Percentiles rank a stretch among this genome's conserved stretches.
These are phyloP conservation scores for Cynodonichthys magdalenae DNA, from an alignment of 2,797 vertebrate species.

Conservation along the genomic window DNA sequence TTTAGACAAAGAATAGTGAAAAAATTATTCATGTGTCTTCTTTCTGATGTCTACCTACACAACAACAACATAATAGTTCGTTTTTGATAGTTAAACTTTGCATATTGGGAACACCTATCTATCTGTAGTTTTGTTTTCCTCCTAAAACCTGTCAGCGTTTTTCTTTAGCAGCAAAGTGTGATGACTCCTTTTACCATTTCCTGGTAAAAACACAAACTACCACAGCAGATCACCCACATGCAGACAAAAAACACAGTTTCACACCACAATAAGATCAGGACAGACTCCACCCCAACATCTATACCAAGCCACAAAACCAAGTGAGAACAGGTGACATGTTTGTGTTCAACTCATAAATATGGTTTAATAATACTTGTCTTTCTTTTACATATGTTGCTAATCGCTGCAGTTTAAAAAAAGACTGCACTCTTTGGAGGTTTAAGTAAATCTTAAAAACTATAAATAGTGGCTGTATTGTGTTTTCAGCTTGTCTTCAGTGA, in stretches of 20 bases:
- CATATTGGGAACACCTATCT: conserved; percentile 18
- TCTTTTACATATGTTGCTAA: neutral
- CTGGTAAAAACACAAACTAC: conserved; percentile 43
- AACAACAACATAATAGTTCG: conserved; percentile 3
- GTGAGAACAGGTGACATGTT: conserved; percentile 17
- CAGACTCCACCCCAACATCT: neutral
- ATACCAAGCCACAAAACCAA: conserved; percentile 32
- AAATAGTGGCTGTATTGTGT: conserved; percentile 5
- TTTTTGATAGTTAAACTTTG: neutral
- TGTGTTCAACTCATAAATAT: neutral
- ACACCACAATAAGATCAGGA: neutral
- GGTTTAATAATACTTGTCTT: neutral
- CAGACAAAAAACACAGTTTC: conserved; percentile 7
- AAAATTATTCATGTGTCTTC: too few species aligned
- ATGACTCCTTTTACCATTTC: conserved; percentile 51
- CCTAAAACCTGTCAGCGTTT: conserved; percentile 23
- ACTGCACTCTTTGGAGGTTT: neutral
- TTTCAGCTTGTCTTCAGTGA: conserved; percentile 31
- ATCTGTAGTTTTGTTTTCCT: conserved; percentile 58
- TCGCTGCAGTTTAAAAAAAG: neutral
- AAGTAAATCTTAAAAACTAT: neutral
- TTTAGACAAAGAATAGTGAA: too few species aligned
- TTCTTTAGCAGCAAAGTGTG: conserved; percentile 22
- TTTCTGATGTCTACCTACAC: neutral
- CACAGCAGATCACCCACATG: conserved; percentile 17